phyloP scores from a whole-genome alignment of 2,113 vertebrate species.

The Heterotis niloticus region DNA sequence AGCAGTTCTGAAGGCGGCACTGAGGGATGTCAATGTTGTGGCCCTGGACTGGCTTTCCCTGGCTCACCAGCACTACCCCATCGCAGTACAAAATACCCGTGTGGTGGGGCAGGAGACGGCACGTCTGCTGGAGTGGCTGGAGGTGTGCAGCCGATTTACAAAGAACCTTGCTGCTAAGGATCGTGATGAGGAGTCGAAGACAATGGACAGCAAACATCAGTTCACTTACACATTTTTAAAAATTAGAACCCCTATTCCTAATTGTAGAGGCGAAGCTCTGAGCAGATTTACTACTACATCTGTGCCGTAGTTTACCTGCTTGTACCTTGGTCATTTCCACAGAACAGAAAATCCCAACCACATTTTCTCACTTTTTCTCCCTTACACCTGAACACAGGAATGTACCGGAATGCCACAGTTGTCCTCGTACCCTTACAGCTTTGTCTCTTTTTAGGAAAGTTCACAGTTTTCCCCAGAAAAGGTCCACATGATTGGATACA shows the following conservation, averaged over 20 bases:
- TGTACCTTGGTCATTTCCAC: no score
- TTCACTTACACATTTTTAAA: no score
- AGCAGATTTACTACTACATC: no score
- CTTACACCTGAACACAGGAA: no score
- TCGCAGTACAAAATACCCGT: constrained; percentile 76
- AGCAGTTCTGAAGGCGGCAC: constrained; percentile 63
- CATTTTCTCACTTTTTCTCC: no score
- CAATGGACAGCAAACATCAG: no score
- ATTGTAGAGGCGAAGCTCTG: no score
- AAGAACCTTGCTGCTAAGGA: neutral
- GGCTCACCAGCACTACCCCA: constrained; percentile 78
- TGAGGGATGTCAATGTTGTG: constrained; percentile 69
- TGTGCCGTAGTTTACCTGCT: no score
- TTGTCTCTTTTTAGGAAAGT: constrained; percentile 60
- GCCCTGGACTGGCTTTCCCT: constrained; percentile 78
- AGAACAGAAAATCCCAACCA: no score
- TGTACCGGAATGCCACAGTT: no score
- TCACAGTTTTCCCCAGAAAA: constrained; percentile 67
- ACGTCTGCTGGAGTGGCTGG: constrained; percentile 72
- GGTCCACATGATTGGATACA: constrained; percentile 90
- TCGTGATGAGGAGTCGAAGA: no score
- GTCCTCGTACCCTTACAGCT: neutral
- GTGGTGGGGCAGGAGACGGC: constrained; percentile 80
- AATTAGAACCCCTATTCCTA: no score
- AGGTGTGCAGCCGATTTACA: constrained; percentile 60